These are phyloP conservation scores for Tenualosa ilisha DNA, from an alignment of 2,797 vertebrate species.

Conservation along the genomic window DNA sequence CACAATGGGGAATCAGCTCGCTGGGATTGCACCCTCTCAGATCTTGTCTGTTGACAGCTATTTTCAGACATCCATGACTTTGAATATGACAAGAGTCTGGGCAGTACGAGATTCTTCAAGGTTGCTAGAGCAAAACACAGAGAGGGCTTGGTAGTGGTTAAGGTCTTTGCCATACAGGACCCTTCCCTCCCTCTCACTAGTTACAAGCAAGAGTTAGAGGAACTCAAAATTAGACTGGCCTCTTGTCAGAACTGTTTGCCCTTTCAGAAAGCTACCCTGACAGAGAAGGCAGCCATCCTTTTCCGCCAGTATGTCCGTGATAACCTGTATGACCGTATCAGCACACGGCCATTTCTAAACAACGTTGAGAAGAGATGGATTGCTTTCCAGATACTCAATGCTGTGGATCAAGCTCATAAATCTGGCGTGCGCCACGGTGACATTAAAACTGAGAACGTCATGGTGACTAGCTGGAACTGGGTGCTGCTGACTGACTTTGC, in stretches of 20 bases:
- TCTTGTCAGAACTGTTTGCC: conserved; percentile 95
- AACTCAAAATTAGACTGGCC: conserved; percentile 90
- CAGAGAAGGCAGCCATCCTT: conserved; percentile 91
- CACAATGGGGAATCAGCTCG: conserved; percentile 94
- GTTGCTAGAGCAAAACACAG: conserved; percentile 93
- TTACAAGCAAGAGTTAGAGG: conserved; percentile 96
- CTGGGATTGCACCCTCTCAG: conserved; percentile 95
- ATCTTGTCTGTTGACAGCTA: conserved; percentile 98
- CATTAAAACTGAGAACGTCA: conserved; percentile 97
- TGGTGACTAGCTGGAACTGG: conserved; percentile 99
- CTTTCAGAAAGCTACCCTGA: conserved; percentile 91
- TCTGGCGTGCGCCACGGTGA: conserved; percentile 95
- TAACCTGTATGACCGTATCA: conserved; percentile 96
- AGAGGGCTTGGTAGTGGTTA: conserved; percentile 94
- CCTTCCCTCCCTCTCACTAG: conserved; percentile 91
- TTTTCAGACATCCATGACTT: conserved; percentile 97
- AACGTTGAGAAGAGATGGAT: conserved; percentile 97
- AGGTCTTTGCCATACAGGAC: conserved; percentile 97
- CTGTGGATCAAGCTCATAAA: conserved; percentile 92
- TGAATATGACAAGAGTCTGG: conserved; percentile 95
- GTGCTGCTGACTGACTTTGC: conserved; percentile 95
- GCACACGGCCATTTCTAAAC: conserved; percentile 93
- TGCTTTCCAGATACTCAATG: conserved; percentile 93
- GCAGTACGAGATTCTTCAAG: conserved; percentile 97
- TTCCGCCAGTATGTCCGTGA: conserved; percentile 96